Percentiles rank a stretch among this genome's conserved stretches.
Evolutionary conservation across 2,113 vertebrate genomes (phyloP).

Genomic region (Oenanthe melanoleuca): DNA sequence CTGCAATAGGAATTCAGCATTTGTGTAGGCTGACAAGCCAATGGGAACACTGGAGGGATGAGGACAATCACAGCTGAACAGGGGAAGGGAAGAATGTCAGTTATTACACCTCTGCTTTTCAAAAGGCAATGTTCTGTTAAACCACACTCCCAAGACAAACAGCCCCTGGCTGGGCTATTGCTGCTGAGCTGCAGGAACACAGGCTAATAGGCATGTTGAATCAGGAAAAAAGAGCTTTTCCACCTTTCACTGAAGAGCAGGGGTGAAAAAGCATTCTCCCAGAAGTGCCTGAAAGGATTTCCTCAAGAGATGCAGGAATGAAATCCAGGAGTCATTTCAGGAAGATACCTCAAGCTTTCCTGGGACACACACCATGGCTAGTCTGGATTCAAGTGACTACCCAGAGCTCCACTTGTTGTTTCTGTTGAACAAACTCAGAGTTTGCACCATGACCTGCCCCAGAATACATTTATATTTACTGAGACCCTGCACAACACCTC

Average conservation of each 20-base stretch:
- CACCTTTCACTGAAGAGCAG: not conserved
- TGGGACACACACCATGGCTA: accelerated
- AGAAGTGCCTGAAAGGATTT: not conserved
- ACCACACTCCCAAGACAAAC: not conserved
- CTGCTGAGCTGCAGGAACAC: not conserved
- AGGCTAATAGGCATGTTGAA: not conserved
- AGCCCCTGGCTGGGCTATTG: not conserved
- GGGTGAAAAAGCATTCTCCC: not conserved
- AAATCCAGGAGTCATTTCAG: not conserved
- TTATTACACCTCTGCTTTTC: not conserved
- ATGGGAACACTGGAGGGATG: not conserved
- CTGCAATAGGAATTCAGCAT: not conserved
- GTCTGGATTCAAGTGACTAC: not conserved
- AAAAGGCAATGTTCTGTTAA: not conserved
- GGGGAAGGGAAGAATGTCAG: not conserved
- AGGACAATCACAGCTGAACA: not conserved
- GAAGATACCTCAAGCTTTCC: not conserved
- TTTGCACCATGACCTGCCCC: not conserved
- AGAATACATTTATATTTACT: accelerated
- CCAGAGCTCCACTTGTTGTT: accelerated
- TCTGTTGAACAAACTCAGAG: not conserved
- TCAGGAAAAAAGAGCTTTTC: not conserved
- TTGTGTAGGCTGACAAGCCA: not conserved
- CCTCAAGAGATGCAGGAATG: not conserved
- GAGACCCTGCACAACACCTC: not conserved